Evolutionary conservation across 2,888 invertebrate species (phyloP).

Genomic region (Agonopterix subpropinquella): DNA sequence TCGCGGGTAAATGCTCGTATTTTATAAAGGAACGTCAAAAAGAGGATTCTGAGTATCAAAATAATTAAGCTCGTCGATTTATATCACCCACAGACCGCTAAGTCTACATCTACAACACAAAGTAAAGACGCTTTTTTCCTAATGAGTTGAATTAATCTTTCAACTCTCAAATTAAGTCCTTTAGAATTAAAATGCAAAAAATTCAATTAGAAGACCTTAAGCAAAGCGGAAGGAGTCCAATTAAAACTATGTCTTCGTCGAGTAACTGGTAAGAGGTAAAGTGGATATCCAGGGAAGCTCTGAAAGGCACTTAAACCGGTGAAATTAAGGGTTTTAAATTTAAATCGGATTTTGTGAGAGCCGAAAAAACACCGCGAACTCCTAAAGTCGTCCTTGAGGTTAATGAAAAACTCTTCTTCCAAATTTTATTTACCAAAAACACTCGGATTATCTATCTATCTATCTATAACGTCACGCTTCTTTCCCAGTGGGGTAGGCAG

Average conservation of each 20-base stretch:
- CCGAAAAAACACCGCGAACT: slow-evolving; percentile 15
- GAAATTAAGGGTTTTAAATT: slow-evolving; percentile 44
- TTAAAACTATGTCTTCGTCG: slow-evolving; percentile 60
- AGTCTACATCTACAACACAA: too few species aligned
- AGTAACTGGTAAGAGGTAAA: slow-evolving; percentile 41
- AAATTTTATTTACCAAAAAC: slow-evolving; percentile 13
- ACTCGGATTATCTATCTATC: too few species aligned
- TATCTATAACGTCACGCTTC: too few species aligned
- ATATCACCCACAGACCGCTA: too few species aligned
- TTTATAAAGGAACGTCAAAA: too few species aligned
- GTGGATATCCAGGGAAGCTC: slow-evolving; percentile 39
- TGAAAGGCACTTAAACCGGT: slow-evolving; percentile 47
- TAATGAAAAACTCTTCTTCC: slow-evolving; percentile 20
- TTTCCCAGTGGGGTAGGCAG: too few species aligned
- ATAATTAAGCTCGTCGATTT: too few species aligned
- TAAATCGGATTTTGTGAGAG: slow-evolving; percentile 24
- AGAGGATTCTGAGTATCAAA: too few species aligned
- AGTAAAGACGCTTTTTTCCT: slow-evolving; percentile 6
- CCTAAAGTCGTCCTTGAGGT: slow-evolving; percentile 16
- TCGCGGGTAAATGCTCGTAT: too few species aligned
- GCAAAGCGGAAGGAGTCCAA: slow-evolving; percentile 54
- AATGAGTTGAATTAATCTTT: slow-evolving; percentile 33
- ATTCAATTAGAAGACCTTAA: slow-evolving; percentile 49
- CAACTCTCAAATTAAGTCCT: slow-evolving; percentile 28
- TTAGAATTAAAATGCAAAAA: slow-evolving; percentile 45